phyloP scores from a whole-genome alignment of 2,888 invertebrate species.

The Aphidoletes aphidimyza region DNA sequence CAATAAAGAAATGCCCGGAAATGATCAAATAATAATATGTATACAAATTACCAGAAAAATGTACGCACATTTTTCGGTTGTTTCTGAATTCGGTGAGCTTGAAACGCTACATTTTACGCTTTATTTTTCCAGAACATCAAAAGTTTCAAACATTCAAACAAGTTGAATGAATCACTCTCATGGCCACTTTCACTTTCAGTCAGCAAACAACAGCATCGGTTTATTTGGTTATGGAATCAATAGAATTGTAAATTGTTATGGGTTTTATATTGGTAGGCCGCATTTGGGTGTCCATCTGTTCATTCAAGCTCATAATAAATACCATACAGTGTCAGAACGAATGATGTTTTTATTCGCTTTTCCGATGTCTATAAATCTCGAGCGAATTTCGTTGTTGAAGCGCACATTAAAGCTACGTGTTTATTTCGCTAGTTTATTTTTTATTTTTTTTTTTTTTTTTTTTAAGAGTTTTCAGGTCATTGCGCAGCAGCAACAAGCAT shows the following conservation, averaged over 20 bases:
- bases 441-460: neutral
- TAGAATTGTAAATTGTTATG: neutral
- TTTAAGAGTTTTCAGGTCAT: slow-evolving; percentile 30
- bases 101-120: neutral
- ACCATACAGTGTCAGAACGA: neutral
- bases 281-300: neutral
- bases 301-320: neutral
- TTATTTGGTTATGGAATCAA: neutral
- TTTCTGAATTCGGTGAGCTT: neutral
- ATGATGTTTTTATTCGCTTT: neutral
- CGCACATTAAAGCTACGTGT: neutral
- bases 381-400: neutral
- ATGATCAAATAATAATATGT: neutral
- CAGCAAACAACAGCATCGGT: neutral
- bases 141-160: no score
- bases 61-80: neutral
- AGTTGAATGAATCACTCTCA: no score
- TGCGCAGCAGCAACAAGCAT: neutral
- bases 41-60: neutral
- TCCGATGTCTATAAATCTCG: slow-evolving; percentile 14
- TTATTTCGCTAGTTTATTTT: neutral
- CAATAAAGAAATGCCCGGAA: no score
- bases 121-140: no score
- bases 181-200: slow-evolving; percentile 8
- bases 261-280: no score